Percentiles rank a stretch among this genome's conserved stretches.
Evolutionary conservation across 2,797 vertebrate species (phyloP).

Genomic region (Mormyrus proboscirostris): DNA sequence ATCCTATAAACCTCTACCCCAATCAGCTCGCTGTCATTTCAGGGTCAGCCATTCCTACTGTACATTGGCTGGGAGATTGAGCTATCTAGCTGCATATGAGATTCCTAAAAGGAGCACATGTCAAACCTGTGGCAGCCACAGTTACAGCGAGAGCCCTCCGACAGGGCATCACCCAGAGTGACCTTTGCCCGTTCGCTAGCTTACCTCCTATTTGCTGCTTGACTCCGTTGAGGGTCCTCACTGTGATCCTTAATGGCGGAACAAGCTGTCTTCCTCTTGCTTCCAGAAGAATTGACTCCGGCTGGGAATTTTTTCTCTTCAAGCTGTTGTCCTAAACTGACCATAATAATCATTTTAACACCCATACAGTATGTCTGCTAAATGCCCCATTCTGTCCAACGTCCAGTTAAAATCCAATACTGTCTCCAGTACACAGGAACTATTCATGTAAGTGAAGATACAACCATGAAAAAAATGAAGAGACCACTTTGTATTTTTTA

Average conservation of each 20-base stretch:
- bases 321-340: not conserved
- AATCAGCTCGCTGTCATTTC: not conserved
- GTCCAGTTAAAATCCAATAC: not conserved
- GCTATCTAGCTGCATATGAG: not conserved
- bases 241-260: not conserved
- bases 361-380: not conserved
- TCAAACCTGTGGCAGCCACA: not conserved
- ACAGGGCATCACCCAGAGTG: not conserved
- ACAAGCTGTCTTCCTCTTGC: not conserved
- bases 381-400: not conserved
- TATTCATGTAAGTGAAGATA: not conserved
- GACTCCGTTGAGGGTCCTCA: not conserved
- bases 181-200: not conserved
- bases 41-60: not conserved
- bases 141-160: not conserved
- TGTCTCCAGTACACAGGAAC: not conserved
- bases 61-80: not conserved
- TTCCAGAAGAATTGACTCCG: not conserved
- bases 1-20: not conserved
- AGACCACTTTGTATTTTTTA: not conserved
- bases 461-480: not conserved
- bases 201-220: not conserved
- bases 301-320: not conserved
- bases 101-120: not conserved
- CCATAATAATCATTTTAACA: not conserved